These are phyloP conservation scores for Myotis myotis DNA, from an alignment of 2,797 vertebrate genomes.

Conservation along the genomic window DNA sequence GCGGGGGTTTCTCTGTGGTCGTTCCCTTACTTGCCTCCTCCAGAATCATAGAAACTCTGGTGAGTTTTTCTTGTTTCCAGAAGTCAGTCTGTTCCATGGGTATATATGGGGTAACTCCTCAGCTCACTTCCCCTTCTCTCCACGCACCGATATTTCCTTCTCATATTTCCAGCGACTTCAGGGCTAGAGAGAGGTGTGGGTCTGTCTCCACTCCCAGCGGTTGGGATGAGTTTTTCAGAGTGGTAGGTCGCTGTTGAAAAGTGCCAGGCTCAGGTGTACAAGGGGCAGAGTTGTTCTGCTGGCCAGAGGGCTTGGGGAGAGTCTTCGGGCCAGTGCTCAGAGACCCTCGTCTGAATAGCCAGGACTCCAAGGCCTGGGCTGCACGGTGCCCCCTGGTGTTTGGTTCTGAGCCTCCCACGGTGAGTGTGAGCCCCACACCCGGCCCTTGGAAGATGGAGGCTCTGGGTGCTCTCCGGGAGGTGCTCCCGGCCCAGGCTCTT, in stretches of 20 bases:
- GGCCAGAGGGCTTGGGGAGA: not conserved
- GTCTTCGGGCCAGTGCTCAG: not conserved
- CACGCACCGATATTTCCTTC: not conserved
- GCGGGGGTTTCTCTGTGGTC: not conserved
- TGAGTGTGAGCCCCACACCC: fast-evolving
- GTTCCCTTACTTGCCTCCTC: not conserved
- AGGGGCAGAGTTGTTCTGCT: not conserved
- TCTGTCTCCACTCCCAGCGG: not conserved
- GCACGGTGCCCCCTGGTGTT: fast-evolving
- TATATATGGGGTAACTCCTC: not conserved
- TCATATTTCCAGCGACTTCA: not conserved
- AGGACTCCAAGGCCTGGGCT: not conserved
- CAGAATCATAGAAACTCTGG: not conserved
- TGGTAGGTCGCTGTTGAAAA: not conserved
- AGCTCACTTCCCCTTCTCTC: not conserved
- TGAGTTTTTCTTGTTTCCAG: not conserved
- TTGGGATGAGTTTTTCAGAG: not conserved
- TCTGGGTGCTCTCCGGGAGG: not conserved
- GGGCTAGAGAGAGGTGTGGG: fast-evolving
- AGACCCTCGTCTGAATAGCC: not conserved
- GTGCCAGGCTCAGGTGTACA: not conserved
- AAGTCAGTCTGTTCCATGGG: not conserved
- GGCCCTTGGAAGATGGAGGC: not conserved
- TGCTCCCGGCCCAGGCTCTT: not conserved
- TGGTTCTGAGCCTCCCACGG: not conserved